Conservation (phyloP, 2,113 vertebrate genomes). For the Neolamprologus longior region DNA sequence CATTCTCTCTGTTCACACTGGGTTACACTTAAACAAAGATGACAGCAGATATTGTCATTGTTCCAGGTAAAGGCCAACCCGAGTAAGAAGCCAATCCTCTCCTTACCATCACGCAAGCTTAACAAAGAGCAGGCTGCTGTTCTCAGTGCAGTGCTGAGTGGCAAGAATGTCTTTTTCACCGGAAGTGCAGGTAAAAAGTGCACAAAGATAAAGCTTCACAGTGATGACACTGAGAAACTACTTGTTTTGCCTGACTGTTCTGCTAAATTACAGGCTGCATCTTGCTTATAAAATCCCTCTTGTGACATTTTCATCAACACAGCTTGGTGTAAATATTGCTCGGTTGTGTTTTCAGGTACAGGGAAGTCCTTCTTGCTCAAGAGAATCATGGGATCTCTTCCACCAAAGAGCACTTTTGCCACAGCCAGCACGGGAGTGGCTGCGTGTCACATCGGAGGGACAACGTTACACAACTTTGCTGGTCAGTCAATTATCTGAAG, state of each 20-base stretch:
- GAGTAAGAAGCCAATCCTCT: slow-evolving; percentile 68
- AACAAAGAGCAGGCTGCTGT: slow-evolving; percentile 84
- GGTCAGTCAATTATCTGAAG: slow-evolving; percentile 58
- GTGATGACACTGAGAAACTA: background rate
- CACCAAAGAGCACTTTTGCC: slow-evolving; percentile 85
- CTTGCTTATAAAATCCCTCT: background rate
- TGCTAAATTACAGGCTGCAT: background rate
- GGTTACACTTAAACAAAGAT: background rate
- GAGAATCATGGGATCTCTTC: slow-evolving; percentile 88
- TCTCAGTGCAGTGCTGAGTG: slow-evolving; percentile 76
- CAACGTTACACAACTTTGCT: slow-evolving; percentile 89
- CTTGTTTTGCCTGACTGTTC: background rate
- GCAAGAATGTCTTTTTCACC: slow-evolving; percentile 93
- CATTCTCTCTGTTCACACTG: background rate
- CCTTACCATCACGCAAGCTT: slow-evolving; percentile 70
- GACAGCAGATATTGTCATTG: background rate
- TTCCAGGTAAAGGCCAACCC: slow-evolving; percentile 70
- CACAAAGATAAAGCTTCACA: background rate
- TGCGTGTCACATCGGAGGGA: slow-evolving; percentile 92
- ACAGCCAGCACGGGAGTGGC: slow-evolving; percentile 96
- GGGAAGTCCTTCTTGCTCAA: slow-evolving; percentile 94
- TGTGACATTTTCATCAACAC: background rate
- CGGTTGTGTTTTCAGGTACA: slow-evolving; percentile 72
- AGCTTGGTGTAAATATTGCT: background rate
- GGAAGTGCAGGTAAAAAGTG: slow-evolving; percentile 83